Conservation (phyloP, 53 echinoderm and acorn worm species). For the Crossaster papposus region DNA sequence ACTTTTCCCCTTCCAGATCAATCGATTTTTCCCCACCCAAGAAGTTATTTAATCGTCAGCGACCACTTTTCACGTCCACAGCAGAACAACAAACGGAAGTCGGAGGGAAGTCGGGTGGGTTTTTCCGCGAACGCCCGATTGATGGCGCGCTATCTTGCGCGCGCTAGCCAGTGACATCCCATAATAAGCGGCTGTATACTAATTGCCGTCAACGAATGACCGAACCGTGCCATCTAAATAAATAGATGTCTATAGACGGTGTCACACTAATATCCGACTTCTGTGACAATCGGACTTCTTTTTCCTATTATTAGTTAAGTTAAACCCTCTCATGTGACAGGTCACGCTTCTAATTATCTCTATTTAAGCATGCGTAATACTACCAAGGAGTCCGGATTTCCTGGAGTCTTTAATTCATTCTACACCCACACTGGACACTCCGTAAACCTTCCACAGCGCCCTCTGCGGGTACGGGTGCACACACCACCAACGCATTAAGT, state of each 20-base stretch:
- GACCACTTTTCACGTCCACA: not conserved
- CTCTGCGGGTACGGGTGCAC: not conserved
- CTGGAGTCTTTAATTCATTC: too few species aligned
- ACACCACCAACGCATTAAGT: too few species aligned
- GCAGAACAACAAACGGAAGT: not conserved
- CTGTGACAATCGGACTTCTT: too few species aligned
- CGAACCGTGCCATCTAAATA: too few species aligned
- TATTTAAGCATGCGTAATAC: too few species aligned
- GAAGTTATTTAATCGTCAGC: not conserved
- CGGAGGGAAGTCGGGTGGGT: not conserved
- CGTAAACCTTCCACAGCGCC: slow-evolving; percentile 21
- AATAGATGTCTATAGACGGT: too few species aligned
- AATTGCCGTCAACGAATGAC: not conserved
- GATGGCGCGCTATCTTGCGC: not conserved
- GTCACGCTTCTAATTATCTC: too few species aligned
- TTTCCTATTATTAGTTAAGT: too few species aligned
- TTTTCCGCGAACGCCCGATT: not conserved
- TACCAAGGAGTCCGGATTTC: too few species aligned
- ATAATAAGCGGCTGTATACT: slow-evolving; percentile 31
- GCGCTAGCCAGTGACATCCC: slow-evolving; percentile 10
- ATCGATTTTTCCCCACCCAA: not conserved
- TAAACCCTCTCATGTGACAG: too few species aligned
- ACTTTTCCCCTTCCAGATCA: not conserved
- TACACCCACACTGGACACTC: not conserved
- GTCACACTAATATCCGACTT: too few species aligned